Percentiles rank a stretch among this genome's conserved stretches.
Evolutionary conservation across 2,113 vertebrate genomes (phyloP).

Genomic region (Petromus typicus): DNA sequence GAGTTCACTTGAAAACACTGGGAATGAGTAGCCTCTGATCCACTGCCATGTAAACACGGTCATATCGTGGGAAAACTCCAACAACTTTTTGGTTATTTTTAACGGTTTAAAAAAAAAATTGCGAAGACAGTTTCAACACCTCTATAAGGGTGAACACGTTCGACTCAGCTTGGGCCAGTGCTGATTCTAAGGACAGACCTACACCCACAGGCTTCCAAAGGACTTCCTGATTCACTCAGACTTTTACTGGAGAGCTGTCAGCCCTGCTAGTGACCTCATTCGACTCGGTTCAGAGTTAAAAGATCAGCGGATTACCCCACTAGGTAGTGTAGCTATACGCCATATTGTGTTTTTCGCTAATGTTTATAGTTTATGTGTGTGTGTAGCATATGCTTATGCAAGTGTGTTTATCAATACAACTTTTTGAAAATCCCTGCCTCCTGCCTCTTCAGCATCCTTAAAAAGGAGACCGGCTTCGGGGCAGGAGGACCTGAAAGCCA

Average conservation of each 20-base stretch:
- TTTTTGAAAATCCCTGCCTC: constrained; percentile 77
- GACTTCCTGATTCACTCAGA: constrained; percentile 50
- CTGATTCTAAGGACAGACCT: background rate
- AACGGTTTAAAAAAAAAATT: background rate
- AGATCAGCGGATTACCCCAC: constrained; percentile 64
- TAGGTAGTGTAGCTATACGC: constrained; percentile 71
- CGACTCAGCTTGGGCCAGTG: background rate
- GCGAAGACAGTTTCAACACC: background rate
- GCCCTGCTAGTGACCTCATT: constrained; percentile 62
- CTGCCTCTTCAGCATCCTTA: constrained; percentile 75
- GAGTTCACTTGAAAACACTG: constrained; percentile 4
- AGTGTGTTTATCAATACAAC: constrained; percentile 84
- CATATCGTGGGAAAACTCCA: background rate
- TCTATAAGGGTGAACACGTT: constrained; percentile 11
- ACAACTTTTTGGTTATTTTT: background rate
- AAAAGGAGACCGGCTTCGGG: constrained; percentile 5
- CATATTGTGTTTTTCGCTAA: constrained; percentile 82
- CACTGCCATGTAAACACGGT: background rate
- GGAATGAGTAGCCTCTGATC: background rate
- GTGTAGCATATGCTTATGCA: constrained; percentile 80
- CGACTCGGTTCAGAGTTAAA: background rate
- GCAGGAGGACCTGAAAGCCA: background rate
- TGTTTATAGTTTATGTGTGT: constrained; percentile 77
- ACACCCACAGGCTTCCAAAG: constrained; percentile 26
- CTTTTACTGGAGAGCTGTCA: constrained; percentile 48